Conservation (phyloP, 2,797 vertebrate genomes). For the Myotis pilosus region DNA sequence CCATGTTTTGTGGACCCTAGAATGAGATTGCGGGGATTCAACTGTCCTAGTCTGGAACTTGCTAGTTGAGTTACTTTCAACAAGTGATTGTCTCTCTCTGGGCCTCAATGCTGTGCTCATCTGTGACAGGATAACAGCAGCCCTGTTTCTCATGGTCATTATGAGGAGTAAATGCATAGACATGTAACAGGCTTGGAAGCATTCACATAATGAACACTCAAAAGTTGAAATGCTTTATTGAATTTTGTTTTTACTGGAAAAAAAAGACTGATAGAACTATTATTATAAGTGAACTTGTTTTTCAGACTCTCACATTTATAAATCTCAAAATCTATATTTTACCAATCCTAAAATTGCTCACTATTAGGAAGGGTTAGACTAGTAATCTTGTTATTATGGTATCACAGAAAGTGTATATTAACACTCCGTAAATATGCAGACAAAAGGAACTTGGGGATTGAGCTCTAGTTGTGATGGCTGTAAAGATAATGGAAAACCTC, state of each 20-base stretch:
- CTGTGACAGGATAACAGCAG: not conserved
- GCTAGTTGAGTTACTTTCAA: not conserved
- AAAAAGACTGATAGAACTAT: not conserved
- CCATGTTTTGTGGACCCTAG: not conserved
- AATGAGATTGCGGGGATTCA: not conserved
- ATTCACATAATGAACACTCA: not conserved
- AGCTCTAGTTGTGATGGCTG: not conserved
- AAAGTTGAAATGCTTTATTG: not conserved
- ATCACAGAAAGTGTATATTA: not conserved
- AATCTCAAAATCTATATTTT: conserved; percentile 17
- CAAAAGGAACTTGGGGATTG: not conserved
- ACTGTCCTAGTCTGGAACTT: not conserved
- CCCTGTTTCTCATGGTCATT: not conserved
- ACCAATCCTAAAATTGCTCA: not conserved
- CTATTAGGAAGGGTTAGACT: not conserved
- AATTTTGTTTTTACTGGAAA: not conserved
- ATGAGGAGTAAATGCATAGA: not conserved
- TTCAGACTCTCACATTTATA: not conserved
- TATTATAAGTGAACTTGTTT: not conserved
- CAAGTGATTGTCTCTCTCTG: not conserved
- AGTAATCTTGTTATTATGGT: not conserved
- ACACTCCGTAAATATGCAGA: conserved; percentile 13
- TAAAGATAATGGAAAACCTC: not conserved
- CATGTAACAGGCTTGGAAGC: not conserved
- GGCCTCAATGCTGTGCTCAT: not conserved